phyloP scores from a whole-genome alignment of 2,888 invertebrate species.

The Meganola albula region DNA sequence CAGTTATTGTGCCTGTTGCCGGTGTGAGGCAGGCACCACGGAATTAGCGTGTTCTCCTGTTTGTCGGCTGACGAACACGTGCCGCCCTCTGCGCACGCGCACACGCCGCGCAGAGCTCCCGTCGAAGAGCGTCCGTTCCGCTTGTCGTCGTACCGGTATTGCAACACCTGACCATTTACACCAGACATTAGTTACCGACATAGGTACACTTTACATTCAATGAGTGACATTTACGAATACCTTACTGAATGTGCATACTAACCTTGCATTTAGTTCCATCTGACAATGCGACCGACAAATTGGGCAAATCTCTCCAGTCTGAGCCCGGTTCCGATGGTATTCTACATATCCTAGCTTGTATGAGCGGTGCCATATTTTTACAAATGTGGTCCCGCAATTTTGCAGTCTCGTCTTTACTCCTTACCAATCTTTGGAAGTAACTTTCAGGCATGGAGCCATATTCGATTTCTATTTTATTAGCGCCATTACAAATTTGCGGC shows the following conservation, averaged over 20 bases:
- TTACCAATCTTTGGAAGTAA: slow-evolving; percentile 85
- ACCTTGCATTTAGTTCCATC: slow-evolving; percentile 83
- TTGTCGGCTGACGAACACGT: slow-evolving; percentile 83
- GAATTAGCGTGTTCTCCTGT: slow-evolving; percentile 90
- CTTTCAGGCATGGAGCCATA: slow-evolving; percentile 84
- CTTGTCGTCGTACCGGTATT: slow-evolving; percentile 67
- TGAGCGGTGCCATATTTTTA: slow-evolving; percentile 89
- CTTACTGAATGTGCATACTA: too few species aligned
- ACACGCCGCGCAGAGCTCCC: slow-evolving; percentile 83
- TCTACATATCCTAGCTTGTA: slow-evolving; percentile 85
- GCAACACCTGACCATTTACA: slow-evolving; percentile 47
- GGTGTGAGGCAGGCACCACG: slow-evolving; percentile 93
- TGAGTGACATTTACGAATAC: too few species aligned
- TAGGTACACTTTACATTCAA: too few species aligned
- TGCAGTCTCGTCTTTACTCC: slow-evolving; percentile 76
- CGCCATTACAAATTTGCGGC: slow-evolving; percentile 85
- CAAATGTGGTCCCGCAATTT: slow-evolving; percentile 86
- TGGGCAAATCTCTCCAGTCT: slow-evolving; percentile 93
- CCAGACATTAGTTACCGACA: neutral
- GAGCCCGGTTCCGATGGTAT: slow-evolving; percentile 86
- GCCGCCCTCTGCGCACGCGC: slow-evolving; percentile 82
- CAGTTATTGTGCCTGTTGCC: slow-evolving; percentile 91
- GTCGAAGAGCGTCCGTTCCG: slow-evolving; percentile 61
- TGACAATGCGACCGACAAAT: slow-evolving; percentile 81
- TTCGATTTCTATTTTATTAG: slow-evolving; percentile 81